Evolutionary conservation across 2,888 invertebrate species (phyloP), one percentile per base, ranked within the genome.

Genomic region (Neocrepidodera transversa): DNA sequence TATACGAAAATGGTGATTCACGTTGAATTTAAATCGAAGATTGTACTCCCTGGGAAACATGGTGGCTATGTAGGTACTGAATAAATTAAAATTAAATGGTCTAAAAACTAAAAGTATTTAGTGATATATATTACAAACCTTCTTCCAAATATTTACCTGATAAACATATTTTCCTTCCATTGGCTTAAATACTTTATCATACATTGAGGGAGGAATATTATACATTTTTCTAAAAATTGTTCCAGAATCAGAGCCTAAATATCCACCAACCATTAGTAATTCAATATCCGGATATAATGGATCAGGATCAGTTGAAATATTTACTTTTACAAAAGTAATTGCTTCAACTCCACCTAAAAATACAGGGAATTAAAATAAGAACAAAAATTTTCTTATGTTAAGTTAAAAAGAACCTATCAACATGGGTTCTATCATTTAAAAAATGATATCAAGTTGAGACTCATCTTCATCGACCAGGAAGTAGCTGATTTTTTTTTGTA

Each of bases 201-300:
- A 87, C n/a, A 85, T 78, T 16, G 82, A 77, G 0, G 85, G 81
- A n/a, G 81, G 80, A 20, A 88, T 81, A 6, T 85, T 83, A 72
- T 88, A 84, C 18, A 68, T 67, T 52, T 68, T 74, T 47, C 72
- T 67, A 57, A 71, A 73, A 14, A 71, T 59, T 7, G 63, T 7
- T 3, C 78, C 79, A 10, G 45, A 60, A 56, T 78, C 78, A 1
- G 74, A 70, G n/a, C 50, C 59, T 16, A 78, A 54, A 2, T 71
- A 66, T 76, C 85, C 86, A 2, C 85, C 86, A 0, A 87, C 79
- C 69, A 88, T 84, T 56, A 91, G 83, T 14, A 90, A 73, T 74
- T 92, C 90, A 53, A 91, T 83, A 71, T 91, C 90, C 0, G 91
- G 90, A 68, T 83, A 83, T 58, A 89, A 68, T 82, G 83, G 61